Base-by-base conservation (phyloP, 1,140 invertebrate species). In the Pygmarrhopalites habei region DNA sequence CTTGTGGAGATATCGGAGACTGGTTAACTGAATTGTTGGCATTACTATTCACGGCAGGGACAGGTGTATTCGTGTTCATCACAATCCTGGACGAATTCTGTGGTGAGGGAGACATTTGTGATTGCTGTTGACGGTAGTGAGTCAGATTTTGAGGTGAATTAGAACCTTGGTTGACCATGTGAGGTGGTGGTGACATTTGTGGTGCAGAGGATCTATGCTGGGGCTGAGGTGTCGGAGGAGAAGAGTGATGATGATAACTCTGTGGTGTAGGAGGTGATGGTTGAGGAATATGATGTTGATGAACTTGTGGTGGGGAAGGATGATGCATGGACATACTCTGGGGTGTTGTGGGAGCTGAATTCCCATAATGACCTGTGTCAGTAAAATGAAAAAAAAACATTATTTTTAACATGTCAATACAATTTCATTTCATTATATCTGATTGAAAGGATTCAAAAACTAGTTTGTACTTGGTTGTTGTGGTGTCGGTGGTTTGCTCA, bases 91-190 rank as follows among this genome's bases (percentile, higher is more conserved):
- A 41, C n/a, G 46, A 64, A 32, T 77, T 77, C 64, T 79, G 81
- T 76, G 78, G 73, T 75, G 51, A 53, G 5, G 32, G 32, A 7
- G 32, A 35, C 32, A 35, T 35, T 35, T 5, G 32, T 10, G 44
- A 47, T 21, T 67, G 72, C 56, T 77, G 77, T 15, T 74, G 76
- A 55, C 82, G 76, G 73, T 82, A 72, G 72, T 80, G 80, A 35
- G 62, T 46, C 41, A 73, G 30, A 30, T 70, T 68, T 32, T 70
- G 68, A 0, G 72, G 68, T 19, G 68, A 71, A 58, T 68, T 70
- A 3, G 71, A 58, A 5, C 65, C 64, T 35, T 58, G 60, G 14
- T 64, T 49, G n/a, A 64, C 58, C 66, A 69, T 72, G 28, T 52
- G 58, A 57, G 59, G 43, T 23, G 58, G 55, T 23, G 59, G 52